phyloP scores from a whole-genome alignment of 2,888 invertebrate species.

The Mythimna albipuncta region DNA sequence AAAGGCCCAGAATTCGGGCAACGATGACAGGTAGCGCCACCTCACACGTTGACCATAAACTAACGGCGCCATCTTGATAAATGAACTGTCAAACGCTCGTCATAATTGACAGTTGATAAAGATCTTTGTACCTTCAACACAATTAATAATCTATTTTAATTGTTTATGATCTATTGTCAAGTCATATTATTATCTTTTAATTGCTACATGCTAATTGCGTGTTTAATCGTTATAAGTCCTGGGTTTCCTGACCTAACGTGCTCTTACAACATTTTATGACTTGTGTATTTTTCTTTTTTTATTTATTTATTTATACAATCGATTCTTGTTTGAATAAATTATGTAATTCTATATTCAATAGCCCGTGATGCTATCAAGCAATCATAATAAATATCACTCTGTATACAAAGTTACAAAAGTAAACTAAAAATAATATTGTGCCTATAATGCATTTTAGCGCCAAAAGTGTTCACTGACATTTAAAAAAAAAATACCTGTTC shows the following conservation, averaged over 20 bases:
- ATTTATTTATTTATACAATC: background rate
- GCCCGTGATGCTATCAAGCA: background rate
- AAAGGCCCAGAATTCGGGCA: constrained; percentile 5
- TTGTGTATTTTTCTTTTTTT: constrained; percentile 20
- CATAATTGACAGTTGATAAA: constrained; percentile 22
- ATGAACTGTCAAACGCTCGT: constrained; percentile 36
- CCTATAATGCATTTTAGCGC: background rate
- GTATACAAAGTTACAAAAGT: constrained; percentile 3
- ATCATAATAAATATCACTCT: background rate
- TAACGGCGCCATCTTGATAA: constrained; percentile 34
- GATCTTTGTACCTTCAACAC: constrained; percentile 4
- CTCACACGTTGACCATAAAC: constrained; percentile 39
- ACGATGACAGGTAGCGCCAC: constrained; percentile 41
- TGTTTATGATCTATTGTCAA: constrained; percentile 36
- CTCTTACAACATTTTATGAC: constrained; percentile 18
- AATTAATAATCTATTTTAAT: constrained; percentile 17
- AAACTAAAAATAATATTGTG: constrained; percentile 4
- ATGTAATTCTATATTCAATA: background rate
- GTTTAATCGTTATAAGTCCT: constrained; percentile 30
- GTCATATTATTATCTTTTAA: constrained; percentile 33
- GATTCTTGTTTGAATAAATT: constrained; percentile 9
- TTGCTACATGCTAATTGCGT: constrained; percentile 39
- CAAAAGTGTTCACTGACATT: constrained; percentile 17
- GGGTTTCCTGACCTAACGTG: constrained; percentile 9
- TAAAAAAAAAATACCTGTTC: constrained; percentile 30